A percentile compares a stretch with the other conserved stretches of the same genome.
Conservation (phyloP, 2,888 invertebrate genomes). For the Pterostichus niger region DNA sequence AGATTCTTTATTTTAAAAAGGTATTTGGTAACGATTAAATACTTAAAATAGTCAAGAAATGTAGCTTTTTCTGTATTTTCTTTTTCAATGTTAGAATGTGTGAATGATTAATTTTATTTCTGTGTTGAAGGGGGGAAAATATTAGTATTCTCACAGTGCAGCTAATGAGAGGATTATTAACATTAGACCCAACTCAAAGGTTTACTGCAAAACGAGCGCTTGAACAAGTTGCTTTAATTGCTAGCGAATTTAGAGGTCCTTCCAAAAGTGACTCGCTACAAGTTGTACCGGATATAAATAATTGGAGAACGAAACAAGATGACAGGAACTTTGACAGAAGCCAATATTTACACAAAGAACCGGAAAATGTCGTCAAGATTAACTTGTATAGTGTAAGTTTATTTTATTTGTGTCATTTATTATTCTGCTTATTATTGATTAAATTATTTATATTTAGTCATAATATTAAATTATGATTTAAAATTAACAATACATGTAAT, state of each 20-base stretch:
- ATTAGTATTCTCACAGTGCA: conserved; percentile 83
- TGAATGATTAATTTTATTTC: not conserved
- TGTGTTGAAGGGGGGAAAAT: conserved; percentile 76
- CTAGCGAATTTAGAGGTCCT: conserved; percentile 28
- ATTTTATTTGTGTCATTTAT: not conserved
- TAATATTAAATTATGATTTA: no score
- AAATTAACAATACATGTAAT: no score
- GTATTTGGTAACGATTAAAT: no score
- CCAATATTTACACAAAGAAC: not conserved
- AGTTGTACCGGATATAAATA: conserved; percentile 80
- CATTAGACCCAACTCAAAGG: conserved; percentile 84
- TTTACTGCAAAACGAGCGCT: conserved; percentile 83
- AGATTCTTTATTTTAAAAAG: not conserved
- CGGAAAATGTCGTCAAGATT: conserved; percentile 2
- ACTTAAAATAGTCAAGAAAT: not conserved
- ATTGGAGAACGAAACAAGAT: conserved; percentile 72
- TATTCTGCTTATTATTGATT: no score
- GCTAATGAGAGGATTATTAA: conserved; percentile 83
- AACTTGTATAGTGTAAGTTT: conserved; percentile 30
- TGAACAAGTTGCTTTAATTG: conserved; percentile 67
- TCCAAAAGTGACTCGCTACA: conserved; percentile 73
- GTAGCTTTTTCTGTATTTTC: no score
- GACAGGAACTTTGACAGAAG: not conserved
- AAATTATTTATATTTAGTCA: no score
- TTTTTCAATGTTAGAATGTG: no score